Evolutionary conservation across 2,888 invertebrate species (phyloP).

Genomic region (Gastrophysa polygoni): DNA sequence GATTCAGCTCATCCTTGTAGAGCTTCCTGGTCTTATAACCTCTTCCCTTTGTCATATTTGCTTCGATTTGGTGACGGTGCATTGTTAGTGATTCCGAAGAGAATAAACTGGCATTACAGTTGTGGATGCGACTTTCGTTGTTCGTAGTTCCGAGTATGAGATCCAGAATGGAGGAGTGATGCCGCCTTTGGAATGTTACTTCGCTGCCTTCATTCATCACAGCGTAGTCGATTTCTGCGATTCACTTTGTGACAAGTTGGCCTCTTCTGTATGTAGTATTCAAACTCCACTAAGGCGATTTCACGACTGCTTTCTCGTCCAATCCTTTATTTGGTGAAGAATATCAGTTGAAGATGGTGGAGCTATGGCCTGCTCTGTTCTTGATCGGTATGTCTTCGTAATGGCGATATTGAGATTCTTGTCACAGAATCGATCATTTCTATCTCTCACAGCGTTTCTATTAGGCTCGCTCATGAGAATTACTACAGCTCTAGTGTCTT

Average conservation of each 20-base stretch:
- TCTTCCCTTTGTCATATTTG: neutral
- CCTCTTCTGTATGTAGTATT: slow-evolving; percentile 17
- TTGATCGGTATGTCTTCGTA: slow-evolving; percentile 12
- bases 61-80: neutral
- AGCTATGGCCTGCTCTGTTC: slow-evolving; percentile 21
- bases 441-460: neutral
- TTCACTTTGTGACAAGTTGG: slow-evolving; percentile 1
- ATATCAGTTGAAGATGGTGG: slow-evolving; percentile 24
- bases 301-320: slow-evolving; percentile 6
- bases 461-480: slow-evolving; percentile 9
- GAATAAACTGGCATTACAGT: slow-evolving; percentile 8
- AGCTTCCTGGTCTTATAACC: slow-evolving; percentile 7
- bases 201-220: neutral
- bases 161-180: slow-evolving; percentile 5
- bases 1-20: neutral
- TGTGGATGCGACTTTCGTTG: neutral
- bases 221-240: neutral
- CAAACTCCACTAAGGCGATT: slow-evolving; percentile 16
- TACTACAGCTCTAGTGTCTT: neutral
- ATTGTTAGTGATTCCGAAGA: neutral
- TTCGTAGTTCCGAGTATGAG: slow-evolving; percentile 3
- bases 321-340: slow-evolving; percentile 17
- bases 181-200: neutral
- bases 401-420: slow-evolving; percentile 23
- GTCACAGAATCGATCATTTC: slow-evolving; percentile 7